Conservation (phyloP, 2,113 vertebrate genomes). For the Colossoma macropomum region DNA sequence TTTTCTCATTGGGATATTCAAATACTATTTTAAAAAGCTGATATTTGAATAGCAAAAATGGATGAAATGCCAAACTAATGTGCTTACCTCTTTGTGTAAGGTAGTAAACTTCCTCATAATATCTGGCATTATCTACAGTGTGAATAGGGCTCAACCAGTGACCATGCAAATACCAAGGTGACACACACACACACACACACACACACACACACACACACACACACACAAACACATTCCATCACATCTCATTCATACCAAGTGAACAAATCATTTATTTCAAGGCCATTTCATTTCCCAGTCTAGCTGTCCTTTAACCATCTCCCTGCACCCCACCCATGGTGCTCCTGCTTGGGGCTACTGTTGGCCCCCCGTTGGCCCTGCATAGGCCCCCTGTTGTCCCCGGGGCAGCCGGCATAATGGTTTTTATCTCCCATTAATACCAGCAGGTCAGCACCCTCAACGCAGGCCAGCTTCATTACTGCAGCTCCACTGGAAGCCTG, state of each 20-base stretch:
- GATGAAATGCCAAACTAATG: no score
- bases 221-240: constrained; percentile 27
- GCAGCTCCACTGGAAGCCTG: constrained; percentile 76
- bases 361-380: constrained; percentile 28
- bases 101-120: neutral
- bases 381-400: constrained; percentile 31
- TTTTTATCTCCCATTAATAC: constrained; percentile 79
- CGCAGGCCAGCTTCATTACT: constrained; percentile 79
- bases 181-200: neutral
- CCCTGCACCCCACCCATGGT: constrained; percentile 31
- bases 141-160: neutral
- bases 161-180: neutral
- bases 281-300: constrained; percentile 40
- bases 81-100: neutral
- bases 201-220: neutral
- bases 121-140: neutral
- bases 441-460: constrained; percentile 80
- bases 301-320: constrained; percentile 24
- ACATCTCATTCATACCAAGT: constrained; percentile 36
- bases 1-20: no score
- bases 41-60: no score
- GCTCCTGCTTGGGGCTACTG: constrained; percentile 46
- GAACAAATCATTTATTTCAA: constrained; percentile 44
- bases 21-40: no score
- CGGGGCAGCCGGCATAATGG: constrained; percentile 68